phyloP scores from a whole-genome alignment of 2,113 vertebrate genomes.

The Himantopus leucocephalus region DNA sequence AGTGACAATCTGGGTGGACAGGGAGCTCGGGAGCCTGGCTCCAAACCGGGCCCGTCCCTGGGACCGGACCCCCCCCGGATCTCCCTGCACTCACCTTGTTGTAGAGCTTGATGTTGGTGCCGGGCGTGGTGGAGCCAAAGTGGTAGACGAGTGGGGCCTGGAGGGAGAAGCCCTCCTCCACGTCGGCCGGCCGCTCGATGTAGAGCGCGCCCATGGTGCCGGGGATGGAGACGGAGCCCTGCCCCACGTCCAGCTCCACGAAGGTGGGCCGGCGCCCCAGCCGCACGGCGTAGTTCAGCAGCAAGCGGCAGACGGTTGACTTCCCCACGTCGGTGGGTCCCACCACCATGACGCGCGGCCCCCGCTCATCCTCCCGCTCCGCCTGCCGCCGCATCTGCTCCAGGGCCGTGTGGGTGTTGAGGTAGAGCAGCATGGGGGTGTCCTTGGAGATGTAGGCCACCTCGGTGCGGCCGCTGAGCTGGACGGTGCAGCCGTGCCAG shows the following conservation, averaged over 20 bases:
- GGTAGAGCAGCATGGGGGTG: constrained; percentile 95
- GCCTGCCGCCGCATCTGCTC: constrained; percentile 98
- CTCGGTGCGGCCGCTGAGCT: constrained; percentile 91
- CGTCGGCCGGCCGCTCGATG: constrained; percentile 93
- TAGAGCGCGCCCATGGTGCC: constrained; percentile 94
- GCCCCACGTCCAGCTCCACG: constrained; percentile 95
- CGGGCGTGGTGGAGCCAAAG: constrained; percentile 95
- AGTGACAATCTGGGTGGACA: fast-evolving
- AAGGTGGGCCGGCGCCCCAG: constrained; percentile 93
- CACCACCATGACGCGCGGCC: constrained; percentile 95
- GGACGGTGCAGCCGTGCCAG: constrained; percentile 94
- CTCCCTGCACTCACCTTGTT: constrained; percentile 83
- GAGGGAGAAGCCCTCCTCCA: constrained; percentile 96
- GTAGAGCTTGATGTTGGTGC: constrained; percentile 98
- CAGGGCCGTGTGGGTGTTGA: constrained; percentile 94
- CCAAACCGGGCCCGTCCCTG: fast-evolving
- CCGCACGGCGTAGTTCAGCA: constrained; percentile 94
- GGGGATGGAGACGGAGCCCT: constrained; percentile 93
- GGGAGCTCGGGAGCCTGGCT: background rate
- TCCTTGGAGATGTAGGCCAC: constrained; percentile 95
- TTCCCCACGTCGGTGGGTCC: constrained; percentile 96
- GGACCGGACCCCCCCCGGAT: fast-evolving
- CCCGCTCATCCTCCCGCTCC: constrained; percentile 91
- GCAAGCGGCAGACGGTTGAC: constrained; percentile 83
- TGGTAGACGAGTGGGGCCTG: constrained; percentile 98